Evolutionary conservation across 1,140 invertebrate genomes (phyloP).

Genomic region (Achroia grisella): DNA sequence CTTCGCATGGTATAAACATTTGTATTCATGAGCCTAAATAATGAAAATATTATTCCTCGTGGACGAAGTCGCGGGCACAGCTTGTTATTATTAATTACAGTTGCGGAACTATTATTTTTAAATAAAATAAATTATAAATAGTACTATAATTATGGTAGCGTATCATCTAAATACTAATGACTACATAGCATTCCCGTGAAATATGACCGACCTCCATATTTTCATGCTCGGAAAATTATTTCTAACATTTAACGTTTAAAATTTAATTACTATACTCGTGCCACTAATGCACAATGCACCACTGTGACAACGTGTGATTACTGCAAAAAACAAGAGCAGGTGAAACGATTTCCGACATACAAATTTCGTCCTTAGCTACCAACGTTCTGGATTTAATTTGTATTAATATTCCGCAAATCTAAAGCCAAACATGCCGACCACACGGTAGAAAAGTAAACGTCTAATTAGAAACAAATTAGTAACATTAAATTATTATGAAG

Average conservation of each 20-base stretch:
- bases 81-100: no score
- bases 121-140: no score
- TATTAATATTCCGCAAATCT: background rate
- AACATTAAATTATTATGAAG: background rate
- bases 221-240: conserved; percentile 15
- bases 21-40: no score
- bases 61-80: no score
- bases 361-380: background rate
- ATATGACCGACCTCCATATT: background rate
- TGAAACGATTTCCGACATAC: conserved; percentile 8
- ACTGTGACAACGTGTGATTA: conserved; percentile 39
- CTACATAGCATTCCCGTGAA: no score
- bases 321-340: conserved; percentile 2
- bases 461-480: conserved; percentile 9
- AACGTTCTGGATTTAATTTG: background rate
- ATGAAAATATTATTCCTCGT: no score
- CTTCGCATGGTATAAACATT: no score
- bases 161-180: no score
- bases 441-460: background rate
- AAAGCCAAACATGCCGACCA: no score
- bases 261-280: conserved; percentile 33
- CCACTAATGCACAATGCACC: conserved; percentile 19
- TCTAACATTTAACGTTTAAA: conserved; percentile 26
- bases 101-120: no score
- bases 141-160: no score